Conservation (phyloP, 2,113 vertebrate genomes). For the Paramormyrops kingsleyae region DNA sequence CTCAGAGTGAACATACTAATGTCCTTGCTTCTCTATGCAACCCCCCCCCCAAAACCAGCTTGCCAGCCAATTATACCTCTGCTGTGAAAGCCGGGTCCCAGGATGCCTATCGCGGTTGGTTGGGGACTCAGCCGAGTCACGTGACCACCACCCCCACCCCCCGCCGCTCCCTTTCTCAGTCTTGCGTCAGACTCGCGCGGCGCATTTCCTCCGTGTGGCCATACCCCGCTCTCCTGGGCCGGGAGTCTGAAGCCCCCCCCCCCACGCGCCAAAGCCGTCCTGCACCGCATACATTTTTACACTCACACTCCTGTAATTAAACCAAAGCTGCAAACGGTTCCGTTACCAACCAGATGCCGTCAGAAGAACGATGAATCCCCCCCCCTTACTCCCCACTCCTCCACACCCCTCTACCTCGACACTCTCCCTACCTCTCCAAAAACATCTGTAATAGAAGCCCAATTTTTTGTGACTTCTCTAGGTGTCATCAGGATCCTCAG, state of each 20-base stretch:
- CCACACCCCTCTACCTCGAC: background rate
- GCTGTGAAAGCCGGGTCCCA: background rate
- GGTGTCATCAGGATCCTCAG: background rate
- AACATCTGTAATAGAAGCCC: background rate
- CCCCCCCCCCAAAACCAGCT: background rate
- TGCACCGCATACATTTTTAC: background rate
- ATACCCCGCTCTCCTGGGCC: too few relatives aligned
- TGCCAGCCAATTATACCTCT: background rate
- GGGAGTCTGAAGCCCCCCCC: background rate
- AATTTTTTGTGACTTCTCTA: background rate
- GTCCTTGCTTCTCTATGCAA: background rate
- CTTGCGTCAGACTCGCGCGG: constrained; percentile 1
- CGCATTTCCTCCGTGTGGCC: background rate
- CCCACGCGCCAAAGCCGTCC: background rate
- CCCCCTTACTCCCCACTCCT: background rate
- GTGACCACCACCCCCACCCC: too few relatives aligned
- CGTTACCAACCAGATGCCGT: background rate
- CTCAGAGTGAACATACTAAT: background rate
- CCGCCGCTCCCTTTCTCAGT: background rate
- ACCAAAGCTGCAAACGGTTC: background rate
- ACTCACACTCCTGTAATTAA: background rate
- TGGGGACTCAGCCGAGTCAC: background rate
- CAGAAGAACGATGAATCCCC: background rate
- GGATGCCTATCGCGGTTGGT: background rate
- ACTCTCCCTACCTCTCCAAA: background rate